Base-by-base conservation (phyloP, 2,888 invertebrate species). In the Drosophila peninsularis region DNA sequence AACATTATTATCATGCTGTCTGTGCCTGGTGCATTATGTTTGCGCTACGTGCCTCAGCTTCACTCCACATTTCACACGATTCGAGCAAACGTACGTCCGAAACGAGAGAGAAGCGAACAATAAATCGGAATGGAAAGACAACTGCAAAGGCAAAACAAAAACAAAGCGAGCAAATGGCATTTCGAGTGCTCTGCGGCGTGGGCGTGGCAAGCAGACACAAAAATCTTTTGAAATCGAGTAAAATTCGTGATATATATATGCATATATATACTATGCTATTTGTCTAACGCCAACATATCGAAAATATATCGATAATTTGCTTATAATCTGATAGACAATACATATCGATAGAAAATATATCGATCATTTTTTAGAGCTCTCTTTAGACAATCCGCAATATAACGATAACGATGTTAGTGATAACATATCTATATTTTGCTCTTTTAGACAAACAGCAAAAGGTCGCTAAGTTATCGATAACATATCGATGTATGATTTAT, bases 51-150 rank as follows among this genome's bases (percentile, higher is more conserved):
- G 89, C 84, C 76, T 63, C 44, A 32, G 47, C 57, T 54, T 62
- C 71, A 86, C 81, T 88, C 81, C 54, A 83, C 67, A 88, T 78
- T 84, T 88, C 89, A 84, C 87, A 86, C 89, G 83, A 88, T 62
- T 47, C 68, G 58, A 57, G 57, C 61, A 11, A 76, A 63, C 63
- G 67, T 68, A 44, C 68, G 66, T 63, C 24, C 24, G 19, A 53
- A 67, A 56, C 61, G 56, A 61, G 50, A 49, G 30, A 53, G 67
- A 66, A 41, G n/a, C 14, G 30, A 2, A 37, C 42, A 37, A 32
- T 32, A 21, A 19, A 24, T 24, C 9, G n/a, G 27, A 45, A 45
- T 17, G 11, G 5, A 11, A 21, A 32, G 5, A 47, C 47, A 17
- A 6, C 5, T 30, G 2, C 17, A 30, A 30, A 10, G 5, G 1